These are phyloP conservation scores for Drosophila prosaltans DNA, from an alignment of 1,140 invertebrate species.

Conservation along the genomic window DNA sequence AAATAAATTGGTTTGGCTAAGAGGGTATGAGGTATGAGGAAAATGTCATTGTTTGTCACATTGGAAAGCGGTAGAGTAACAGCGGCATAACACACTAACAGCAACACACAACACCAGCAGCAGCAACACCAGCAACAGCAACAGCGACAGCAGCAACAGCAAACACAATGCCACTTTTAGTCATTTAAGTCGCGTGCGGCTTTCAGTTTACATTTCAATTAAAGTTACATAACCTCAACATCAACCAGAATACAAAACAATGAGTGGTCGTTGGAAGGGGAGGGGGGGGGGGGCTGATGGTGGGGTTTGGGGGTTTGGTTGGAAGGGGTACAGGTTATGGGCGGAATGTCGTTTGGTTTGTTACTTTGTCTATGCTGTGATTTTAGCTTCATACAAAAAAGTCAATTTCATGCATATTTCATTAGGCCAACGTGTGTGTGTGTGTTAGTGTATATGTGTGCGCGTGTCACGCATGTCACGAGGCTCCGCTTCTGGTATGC, in stretches of 20 bases:
- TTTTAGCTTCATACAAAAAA: conserved; percentile 74
- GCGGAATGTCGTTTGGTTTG: conserved; percentile 37
- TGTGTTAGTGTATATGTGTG: background rate
- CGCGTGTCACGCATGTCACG: conserved; percentile 41
- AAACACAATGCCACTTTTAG: conserved; percentile 57
- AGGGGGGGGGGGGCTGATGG: conserved; percentile 4
- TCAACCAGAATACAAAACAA: conserved; percentile 43
- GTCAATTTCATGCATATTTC: conserved; percentile 81
- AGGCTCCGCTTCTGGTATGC: conserved; percentile 20
- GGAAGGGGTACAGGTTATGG: background rate
- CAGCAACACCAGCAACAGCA: background rate
- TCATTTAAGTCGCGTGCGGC: conserved; percentile 72
- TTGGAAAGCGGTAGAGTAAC: conserved; percentile 27
- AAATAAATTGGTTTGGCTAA: conserved; percentile 31
- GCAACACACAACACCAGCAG: conserved; percentile 55
- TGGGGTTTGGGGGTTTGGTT: conserved; percentile 10
- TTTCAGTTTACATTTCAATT: conserved; percentile 78
- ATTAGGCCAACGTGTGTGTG: conserved; percentile 42
- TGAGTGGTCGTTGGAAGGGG: background rate
- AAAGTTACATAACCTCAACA: conserved; percentile 76
- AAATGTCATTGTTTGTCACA: conserved; percentile 61
- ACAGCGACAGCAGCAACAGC: conserved; percentile 1
- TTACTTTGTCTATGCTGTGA: conserved; percentile 62
- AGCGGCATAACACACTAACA: background rate
- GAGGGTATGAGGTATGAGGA: conserved; percentile 2